These are phyloP conservation scores for Canis aureus DNA, from an alignment of 2,113 vertebrate genomes.

Conservation along the genomic window DNA sequence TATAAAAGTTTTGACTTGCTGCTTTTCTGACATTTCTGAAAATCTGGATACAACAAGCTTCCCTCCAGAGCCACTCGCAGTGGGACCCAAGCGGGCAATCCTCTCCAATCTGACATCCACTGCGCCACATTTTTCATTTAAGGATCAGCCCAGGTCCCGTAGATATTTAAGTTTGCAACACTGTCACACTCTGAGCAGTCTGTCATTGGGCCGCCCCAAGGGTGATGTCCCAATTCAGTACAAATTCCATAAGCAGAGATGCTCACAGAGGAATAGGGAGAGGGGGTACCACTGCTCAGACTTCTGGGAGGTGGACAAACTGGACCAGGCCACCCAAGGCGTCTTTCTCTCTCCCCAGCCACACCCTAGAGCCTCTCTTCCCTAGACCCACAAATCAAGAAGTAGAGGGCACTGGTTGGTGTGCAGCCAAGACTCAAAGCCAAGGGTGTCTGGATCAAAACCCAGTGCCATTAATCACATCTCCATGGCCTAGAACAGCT, in stretches of 20 bases:
- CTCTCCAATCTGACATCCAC: background rate
- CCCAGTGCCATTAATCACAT: background rate
- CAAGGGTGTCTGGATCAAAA: background rate
- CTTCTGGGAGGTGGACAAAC: background rate
- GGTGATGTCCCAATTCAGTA: background rate
- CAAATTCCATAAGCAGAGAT: background rate
- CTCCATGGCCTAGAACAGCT: background rate
- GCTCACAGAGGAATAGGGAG: accelerated
- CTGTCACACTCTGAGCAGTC: background rate
- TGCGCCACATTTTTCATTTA: background rate
- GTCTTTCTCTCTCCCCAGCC: background rate
- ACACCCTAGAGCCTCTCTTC: background rate
- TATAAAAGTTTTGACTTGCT: background rate
- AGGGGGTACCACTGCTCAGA: accelerated
- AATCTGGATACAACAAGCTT: background rate
- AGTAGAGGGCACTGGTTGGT: too few relatives aligned
- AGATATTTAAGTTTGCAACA: background rate
- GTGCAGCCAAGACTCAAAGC: background rate
- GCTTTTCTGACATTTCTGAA: background rate
- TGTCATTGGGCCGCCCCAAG: background rate
- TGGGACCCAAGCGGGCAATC: background rate
- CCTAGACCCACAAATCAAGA: background rate
- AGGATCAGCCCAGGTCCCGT: background rate
- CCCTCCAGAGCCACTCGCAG: background rate
- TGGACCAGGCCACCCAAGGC: background rate